Conservation (phyloP, 2,113 vertebrate genomes). For the Gnathonemus longibarbis region DNA sequence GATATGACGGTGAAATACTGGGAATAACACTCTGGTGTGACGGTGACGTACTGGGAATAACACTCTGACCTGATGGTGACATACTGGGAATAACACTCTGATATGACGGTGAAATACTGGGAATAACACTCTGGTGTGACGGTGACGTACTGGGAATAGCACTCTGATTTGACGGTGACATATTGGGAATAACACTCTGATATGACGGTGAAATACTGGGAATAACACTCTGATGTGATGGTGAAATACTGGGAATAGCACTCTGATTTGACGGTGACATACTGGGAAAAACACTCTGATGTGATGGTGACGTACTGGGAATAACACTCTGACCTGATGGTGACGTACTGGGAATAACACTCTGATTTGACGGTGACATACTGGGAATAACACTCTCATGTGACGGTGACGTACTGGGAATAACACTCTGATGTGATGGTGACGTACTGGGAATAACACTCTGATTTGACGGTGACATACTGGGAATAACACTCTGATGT, state of each 20-base stretch:
- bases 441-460: no score
- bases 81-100: neutral
- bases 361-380: neutral
- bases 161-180: neutral
- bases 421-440: no score
- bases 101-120: neutral
- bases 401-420: neutral
- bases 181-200: neutral
- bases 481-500: no score
- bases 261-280: neutral
- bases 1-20: neutral
- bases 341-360: neutral
- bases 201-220: neutral
- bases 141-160: neutral
- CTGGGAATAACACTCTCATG: neutral
- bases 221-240: neutral
- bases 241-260: neutral
- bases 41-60: neutral
- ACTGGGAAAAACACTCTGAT: neutral
- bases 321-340: neutral
- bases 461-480: no score
- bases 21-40: neutral
- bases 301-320: neutral
- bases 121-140: neutral
- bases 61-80: no score